Evolutionary conservation across 2,888 invertebrate genomes (phyloP), one percentile per base, ranked within the genome.

Genomic region (Ormyrus pomaceus): DNA sequence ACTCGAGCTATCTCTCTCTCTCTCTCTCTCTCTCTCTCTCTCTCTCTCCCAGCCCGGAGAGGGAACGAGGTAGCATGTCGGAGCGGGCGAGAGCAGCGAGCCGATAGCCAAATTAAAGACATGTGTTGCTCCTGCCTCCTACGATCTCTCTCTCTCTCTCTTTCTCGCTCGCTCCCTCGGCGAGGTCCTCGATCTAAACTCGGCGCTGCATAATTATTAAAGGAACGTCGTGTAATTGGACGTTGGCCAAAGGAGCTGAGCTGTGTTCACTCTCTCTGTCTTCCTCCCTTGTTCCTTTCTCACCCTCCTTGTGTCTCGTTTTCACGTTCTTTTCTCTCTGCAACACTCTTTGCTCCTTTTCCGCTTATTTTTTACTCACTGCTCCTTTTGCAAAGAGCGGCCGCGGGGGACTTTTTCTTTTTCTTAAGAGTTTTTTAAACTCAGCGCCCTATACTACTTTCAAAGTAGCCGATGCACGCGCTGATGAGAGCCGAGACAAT

Each of bases 161-260:
- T 56, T 34, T 9, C 48, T n/a, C 68, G 50, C 10, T 10, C 8
- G 2, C 46, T 48, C 48, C 48, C 48, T 19, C n/a, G 68, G 34
- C 34, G 34, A 34, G 55, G 55, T 34, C 46, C 50, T 83, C 84
- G 85, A 87, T 87, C 87, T 84, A 86, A 78, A 59, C 73, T 84
- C 86, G 87, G 84, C 85, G 85, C 85, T 88, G 88, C 88, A 88
- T 88, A 88, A 88, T 88, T 88, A 88, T 88, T 87, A 87, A 88
- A 88, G 88, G 88, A 88, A 85, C 87, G 85, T 88, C 87, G 85
- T 85, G 88, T 88, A 88, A 88, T 88, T 87, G 87, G 87, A 86
- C 85, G 84, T 84, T 84, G 83, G 75, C 82, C 50, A 56, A 55
- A 73, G 65, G 51, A 64, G 56, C n/a, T n/a, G 13, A 51, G 56